Conservation (phyloP, 2,797 vertebrate genomes). For the Gadopsis marmoratus region DNA sequence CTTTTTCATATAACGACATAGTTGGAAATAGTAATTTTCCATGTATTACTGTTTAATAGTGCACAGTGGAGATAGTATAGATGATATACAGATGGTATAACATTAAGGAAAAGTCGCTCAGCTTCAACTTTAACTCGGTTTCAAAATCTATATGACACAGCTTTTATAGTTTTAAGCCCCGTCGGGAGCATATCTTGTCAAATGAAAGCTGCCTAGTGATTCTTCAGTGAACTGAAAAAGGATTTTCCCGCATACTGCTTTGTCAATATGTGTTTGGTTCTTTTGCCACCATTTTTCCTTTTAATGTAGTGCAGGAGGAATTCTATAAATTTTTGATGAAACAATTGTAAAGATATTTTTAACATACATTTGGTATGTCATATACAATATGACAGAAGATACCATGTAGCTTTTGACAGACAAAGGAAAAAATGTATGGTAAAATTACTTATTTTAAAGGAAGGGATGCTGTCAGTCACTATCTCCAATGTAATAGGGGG, state of each 20-base stretch:
- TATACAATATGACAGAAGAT: neutral
- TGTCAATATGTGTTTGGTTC: slow-evolving; percentile 18
- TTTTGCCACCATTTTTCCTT: neutral
- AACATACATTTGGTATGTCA: neutral
- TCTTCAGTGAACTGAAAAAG: slow-evolving; percentile 39
- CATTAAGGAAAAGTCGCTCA: slow-evolving; percentile 1
- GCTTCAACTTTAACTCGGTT: slow-evolving; percentile 8
- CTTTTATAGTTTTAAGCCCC: slow-evolving; percentile 7
- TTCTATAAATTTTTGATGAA: neutral
- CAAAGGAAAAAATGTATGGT: neutral
- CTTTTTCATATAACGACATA: neutral
- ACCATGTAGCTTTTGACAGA: neutral
- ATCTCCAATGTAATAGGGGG: no score
- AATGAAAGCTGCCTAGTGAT: slow-evolving; percentile 43
- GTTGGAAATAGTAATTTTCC: neutral
- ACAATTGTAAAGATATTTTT: neutral
- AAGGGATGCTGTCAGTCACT: neutral
- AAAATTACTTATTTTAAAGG: neutral
- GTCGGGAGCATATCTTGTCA: slow-evolving; percentile 19
- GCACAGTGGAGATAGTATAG: neutral
- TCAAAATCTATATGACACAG: slow-evolving; percentile 23
- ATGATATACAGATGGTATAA: neutral
- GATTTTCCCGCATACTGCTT: slow-evolving; percentile 20
- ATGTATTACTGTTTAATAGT: neutral
- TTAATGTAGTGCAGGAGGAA: slow-evolving; percentile 7